A percentile compares a stretch with the other conserved stretches of the same genome.
These are phyloP conservation scores for Tinea semifulvella DNA, from an alignment of 2,888 invertebrate species.

Conservation along the genomic window DNA sequence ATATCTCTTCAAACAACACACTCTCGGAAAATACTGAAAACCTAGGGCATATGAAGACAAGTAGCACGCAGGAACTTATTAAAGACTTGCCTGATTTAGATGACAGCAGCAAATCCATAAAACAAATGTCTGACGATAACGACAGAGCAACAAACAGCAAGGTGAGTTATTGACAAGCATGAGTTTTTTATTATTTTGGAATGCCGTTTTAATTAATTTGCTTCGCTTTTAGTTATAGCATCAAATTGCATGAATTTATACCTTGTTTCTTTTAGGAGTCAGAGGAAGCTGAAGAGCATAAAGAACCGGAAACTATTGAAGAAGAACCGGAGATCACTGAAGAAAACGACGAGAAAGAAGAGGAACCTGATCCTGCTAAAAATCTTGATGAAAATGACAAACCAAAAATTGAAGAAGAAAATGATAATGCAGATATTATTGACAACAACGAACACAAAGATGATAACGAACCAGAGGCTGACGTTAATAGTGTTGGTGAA, in stretches of 20 bases:
- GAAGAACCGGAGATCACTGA: conserved; percentile 22
- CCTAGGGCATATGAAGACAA: conserved; percentile 44
- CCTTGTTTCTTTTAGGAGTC: conserved; percentile 51
- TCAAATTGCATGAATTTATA: conserved; percentile 45
- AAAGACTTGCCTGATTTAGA: conserved; percentile 52
- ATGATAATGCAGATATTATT: conserved; percentile 6
- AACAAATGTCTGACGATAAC: conserved; percentile 8
- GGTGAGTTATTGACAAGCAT: conserved; percentile 16
- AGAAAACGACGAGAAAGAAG: conserved; percentile 23
- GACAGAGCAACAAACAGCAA: conserved; percentile 13
- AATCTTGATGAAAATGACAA: background rate
- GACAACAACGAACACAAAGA: conserved; percentile 17
- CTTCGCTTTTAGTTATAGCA: conserved; percentile 13
- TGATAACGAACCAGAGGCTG: conserved; percentile 18
- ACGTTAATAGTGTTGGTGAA: conserved; percentile 16
- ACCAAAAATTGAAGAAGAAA: background rate
- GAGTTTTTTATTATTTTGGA: conserved; percentile 4
- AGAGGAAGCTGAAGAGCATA: conserved; percentile 26
- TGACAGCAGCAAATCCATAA: conserved; percentile 28
- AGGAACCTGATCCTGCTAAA: conserved; percentile 18
- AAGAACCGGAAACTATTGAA: conserved; percentile 19
- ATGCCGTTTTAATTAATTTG: conserved; percentile 14
- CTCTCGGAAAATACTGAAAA: conserved; percentile 43
- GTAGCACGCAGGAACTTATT: conserved; percentile 54
- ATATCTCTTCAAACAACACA: conserved; percentile 57